These are phyloP conservation scores for Pyrochroa serraticornis DNA, from an alignment of 2,888 invertebrate genomes.

Conservation along the genomic window DNA sequence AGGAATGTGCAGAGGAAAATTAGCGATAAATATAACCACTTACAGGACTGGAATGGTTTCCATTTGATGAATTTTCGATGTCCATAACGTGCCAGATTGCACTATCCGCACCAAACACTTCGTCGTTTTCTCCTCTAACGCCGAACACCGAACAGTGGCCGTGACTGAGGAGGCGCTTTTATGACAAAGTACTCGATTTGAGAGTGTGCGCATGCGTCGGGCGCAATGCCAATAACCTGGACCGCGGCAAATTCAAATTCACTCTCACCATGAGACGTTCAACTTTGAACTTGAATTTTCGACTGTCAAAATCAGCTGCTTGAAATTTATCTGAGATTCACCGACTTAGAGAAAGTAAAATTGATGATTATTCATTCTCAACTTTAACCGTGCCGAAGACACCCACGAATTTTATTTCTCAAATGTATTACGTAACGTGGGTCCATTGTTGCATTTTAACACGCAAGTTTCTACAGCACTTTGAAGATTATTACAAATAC, in stretches of 20 bases:
- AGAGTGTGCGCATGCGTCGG: conserved; percentile 66
- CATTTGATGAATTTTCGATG: conserved; percentile 67
- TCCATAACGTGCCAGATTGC: conserved; percentile 67
- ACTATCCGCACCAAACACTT: conserved; percentile 31
- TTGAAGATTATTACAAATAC: too few species aligned
- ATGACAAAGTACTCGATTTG: conserved; percentile 66
- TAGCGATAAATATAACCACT: conserved; percentile 55
- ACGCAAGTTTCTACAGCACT: too few species aligned
- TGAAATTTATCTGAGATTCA: not conserved
- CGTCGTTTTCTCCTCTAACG: conserved; percentile 40
- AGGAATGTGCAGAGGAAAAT: conserved; percentile 36
- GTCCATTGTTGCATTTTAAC: too few species aligned
- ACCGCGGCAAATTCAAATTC: conserved; percentile 36
- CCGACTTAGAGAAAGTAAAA: not conserved
- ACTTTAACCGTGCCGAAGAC: too few species aligned
- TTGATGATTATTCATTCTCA: too few species aligned
- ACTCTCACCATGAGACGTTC: conserved; percentile 16
- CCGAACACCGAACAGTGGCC: conserved; percentile 29
- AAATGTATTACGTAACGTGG: too few species aligned
- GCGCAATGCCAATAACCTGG: conserved; percentile 41
- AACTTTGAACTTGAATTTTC: conserved; percentile 30
- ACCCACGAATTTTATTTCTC: too few species aligned
- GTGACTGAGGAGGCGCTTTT: conserved; percentile 41
- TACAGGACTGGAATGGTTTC: conserved; percentile 66
- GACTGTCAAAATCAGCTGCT: conserved; percentile 28